Evolutionary conservation across 2,888 invertebrate genomes (phyloP), one percentile per base, ranked within the genome.

Genomic region (Hipparchia sbordonii): DNA sequence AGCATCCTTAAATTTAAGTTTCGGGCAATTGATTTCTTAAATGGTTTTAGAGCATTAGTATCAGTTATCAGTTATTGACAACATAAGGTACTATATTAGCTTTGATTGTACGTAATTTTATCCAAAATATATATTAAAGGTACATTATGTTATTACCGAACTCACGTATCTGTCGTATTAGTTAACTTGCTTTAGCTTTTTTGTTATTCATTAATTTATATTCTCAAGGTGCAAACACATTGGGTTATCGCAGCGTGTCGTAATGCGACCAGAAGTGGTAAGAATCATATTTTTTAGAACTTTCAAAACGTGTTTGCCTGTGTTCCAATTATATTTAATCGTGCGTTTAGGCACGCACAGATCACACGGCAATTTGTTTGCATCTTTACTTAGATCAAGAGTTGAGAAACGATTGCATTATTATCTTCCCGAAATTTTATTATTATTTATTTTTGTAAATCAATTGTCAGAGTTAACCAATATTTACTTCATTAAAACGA

Each of bases 391-490:
- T 60, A 61, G 52, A 54, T 56, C 69, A 54, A 62, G n/a, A 52
- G 63, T 67, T 69, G 45, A 68, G 56, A 73, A 63, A 71, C 76
- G 63, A 71, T 74, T 65, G 23, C 73, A 74, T 76, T 76, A 39
- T 4, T 39, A 39, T 76, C 74, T 60, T 61, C 69, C 74, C 71
- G 51, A 63, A 69, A 62, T 61, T 8, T 59, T 69, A 67, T 39
- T 39, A 39, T 23, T 23, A 39, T 39, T 39, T 39, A 39, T 39
- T 39, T 39, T 39, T 39, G 60, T 45, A 13, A 61, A 48, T 69
- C 60, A 52, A 54, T 52, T 33, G 12, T n/a, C 56, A 51, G 7
- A 66, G 57, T 59, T 52, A 65, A 33, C 51, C 12, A 52, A 51
- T 46, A 3, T 45, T 13, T 46, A 51, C 65, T 56, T 23, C 72